Evolutionary conservation across 2,888 invertebrate species (phyloP), one percentile per base, ranked within the genome.

Genomic region (Andrena chrysosceles): DNA sequence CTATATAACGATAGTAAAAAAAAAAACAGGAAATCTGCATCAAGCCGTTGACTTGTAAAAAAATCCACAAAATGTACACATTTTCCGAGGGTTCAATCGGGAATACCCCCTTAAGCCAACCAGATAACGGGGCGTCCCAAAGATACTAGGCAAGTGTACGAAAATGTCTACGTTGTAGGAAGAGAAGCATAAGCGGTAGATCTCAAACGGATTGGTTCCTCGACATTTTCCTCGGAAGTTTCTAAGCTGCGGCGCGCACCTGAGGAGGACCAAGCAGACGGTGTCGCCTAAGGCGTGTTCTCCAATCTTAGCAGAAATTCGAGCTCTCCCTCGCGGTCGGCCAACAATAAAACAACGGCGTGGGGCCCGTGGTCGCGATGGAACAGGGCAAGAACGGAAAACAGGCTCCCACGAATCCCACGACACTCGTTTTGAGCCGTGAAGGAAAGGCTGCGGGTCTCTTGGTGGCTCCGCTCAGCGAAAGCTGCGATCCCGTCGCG

Each of bases 371-470:
- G 87, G 84, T 83, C 86, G 82, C 87, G 80, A 82, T 86, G 84
- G 83, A 88, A 89, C 89, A 87, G 86, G 86, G 87, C 85, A 88
- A 85, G 86, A 90, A 89, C 88, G 85, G 88, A 87, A 90, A 89
- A 89, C 83, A 88, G 90, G 89, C 91, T 91, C 91, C 90, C 90
- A 91, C 89, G 90, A 91, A 86, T 91, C 89, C 90, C 87, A 88
- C 89, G 88, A 87, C 88, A 84, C 85, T 89, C 89, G 87, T 89
- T 88, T 86, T 83, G 86, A 89, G 84, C 87, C 86, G 84, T 80
- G 88, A 89, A 87, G 89, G 84, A 90, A 89, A 90, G 88, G 87
- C 87, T 87, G 87, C 86, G 87, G 83, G 85, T 89, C 87, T 86
- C 85, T 77, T 59, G 76, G 86, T 78, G 81, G 83, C 83, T 87